phyloP scores from a whole-genome alignment of 1,140 invertebrate species.

The Drosophila varians region DNA sequence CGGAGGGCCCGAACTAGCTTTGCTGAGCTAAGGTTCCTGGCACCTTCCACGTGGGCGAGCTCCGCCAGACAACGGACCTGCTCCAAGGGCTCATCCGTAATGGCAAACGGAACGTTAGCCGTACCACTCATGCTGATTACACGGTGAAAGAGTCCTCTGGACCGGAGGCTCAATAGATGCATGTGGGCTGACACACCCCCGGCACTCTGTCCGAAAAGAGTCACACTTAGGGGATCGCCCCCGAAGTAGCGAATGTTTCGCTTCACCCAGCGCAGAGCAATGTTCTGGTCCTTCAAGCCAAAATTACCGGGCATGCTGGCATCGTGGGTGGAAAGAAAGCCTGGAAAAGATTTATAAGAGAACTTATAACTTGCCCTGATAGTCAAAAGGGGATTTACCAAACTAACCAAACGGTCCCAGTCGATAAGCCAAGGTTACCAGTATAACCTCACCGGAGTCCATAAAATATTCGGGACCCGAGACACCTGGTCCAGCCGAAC shows the following conservation, averaged over 20 bases:
- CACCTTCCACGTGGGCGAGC: conserved; percentile 55
- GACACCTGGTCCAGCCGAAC: conserved; percentile 59
- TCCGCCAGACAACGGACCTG: conserved; percentile 71
- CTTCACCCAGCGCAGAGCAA: conserved; percentile 84
- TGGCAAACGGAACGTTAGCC: conserved; percentile 86
- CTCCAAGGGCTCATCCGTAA: conserved; percentile 84
- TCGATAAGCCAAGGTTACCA: conserved; percentile 74
- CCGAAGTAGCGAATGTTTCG: conserved; percentile 77
- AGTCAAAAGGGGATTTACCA: no score
- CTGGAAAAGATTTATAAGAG: no score
- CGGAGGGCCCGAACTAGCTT: conserved; percentile 80
- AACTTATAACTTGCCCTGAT: no score
- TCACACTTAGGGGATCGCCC: conserved; percentile 84
- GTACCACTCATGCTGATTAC: conserved; percentile 86
- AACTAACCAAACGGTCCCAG: conserved; percentile 74
- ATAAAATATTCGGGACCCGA: conserved; percentile 84
- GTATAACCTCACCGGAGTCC: conserved; percentile 71
- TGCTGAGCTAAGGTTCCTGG: conserved; percentile 34
- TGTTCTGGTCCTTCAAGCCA: conserved; percentile 86
- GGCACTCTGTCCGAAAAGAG: conserved; percentile 86
- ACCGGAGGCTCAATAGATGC: conserved; percentile 83
- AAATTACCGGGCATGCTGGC: conserved; percentile 84
- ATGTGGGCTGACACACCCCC: conserved; percentile 84
- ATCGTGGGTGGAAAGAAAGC: conserved; percentile 83
- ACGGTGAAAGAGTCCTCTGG: conserved; percentile 84